A percentile compares a stretch with the other conserved stretches of the same genome.
Conservation (phyloP, 2,888 invertebrate species). For the Chrysina gloriosa region DNA sequence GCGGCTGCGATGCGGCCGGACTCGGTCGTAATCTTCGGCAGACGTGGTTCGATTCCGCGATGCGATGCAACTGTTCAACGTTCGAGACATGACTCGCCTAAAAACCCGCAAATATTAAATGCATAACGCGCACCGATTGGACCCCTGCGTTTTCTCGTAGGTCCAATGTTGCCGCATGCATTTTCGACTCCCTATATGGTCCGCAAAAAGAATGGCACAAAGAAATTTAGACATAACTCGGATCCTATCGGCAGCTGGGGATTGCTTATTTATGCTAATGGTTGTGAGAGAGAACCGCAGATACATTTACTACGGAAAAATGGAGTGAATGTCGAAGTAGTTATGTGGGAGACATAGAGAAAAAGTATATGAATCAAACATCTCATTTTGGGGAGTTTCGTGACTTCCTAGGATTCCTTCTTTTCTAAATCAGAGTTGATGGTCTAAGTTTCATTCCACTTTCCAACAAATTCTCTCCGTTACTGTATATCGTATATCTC, state of each 20-base stretch:
- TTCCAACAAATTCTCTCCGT: no score
- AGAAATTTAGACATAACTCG: background rate
- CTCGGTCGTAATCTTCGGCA: background rate
- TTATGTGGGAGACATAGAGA: background rate
- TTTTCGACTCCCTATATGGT: background rate
- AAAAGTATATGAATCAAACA: no score
- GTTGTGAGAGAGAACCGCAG: background rate
- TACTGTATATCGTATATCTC: no score
- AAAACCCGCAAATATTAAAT: slow-evolving; percentile 24
- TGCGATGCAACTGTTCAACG: background rate
- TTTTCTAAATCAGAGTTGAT: no score
- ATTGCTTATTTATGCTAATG: background rate
- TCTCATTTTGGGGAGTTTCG: no score
- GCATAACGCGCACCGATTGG: slow-evolving; percentile 6
- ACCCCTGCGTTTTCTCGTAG: background rate
- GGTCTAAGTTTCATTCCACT: no score
- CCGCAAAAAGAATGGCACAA: background rate
- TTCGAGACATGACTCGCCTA: slow-evolving; percentile 8
- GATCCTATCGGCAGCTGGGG: background rate
- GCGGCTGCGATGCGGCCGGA: background rate
- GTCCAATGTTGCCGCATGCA: background rate
- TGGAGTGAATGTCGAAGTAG: background rate
- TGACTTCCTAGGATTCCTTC: no score
- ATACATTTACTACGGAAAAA: no score
- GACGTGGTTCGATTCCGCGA: background rate